Conservation (phyloP, 1,140 invertebrate genomes). For the Aphaenogaster ashmeadi region DNA sequence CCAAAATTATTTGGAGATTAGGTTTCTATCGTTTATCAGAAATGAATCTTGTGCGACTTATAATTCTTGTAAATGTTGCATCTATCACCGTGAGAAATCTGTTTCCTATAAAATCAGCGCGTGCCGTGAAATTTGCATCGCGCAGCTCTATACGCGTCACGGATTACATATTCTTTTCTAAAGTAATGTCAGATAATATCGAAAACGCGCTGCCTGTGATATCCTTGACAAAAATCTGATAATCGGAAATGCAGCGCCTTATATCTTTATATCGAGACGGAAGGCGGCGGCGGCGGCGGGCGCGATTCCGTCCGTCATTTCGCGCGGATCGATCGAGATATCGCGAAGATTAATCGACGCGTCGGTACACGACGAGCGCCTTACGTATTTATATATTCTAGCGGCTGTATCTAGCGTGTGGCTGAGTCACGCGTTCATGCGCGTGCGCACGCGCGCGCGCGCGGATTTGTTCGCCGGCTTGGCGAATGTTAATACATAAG, state of each 20-base stretch:
- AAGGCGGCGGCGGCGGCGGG: conserved; percentile 12
- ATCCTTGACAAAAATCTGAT: conserved; percentile 48
- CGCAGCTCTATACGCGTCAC: neutral
- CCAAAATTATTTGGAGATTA: neutral
- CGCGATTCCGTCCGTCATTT: conserved; percentile 60
- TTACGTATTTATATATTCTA: conserved; percentile 66
- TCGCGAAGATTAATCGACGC: conserved; percentile 64
- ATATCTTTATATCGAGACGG: conserved; percentile 31
- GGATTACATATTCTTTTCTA: neutral
- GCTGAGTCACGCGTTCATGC: conserved; percentile 68
- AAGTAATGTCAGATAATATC: neutral
- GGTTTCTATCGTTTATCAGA: neutral
- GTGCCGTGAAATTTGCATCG: conserved; percentile 35
- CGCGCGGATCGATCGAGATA: conserved; percentile 61
- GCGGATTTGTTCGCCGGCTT: conserved; percentile 68
- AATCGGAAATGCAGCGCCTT: conserved; percentile 15
- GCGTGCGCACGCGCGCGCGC: conserved; percentile 31
- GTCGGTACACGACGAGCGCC: conserved; percentile 39
- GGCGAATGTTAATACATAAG: conserved; percentile 67
- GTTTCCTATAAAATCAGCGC: neutral
- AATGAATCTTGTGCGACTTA: neutral
- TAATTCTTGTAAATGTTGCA: neutral
- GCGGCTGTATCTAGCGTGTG: conserved; percentile 26
- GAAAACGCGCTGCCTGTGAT: conserved; percentile 9
- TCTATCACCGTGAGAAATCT: neutral